Conservation (phyloP, 2,797 vertebrate genomes). For the Babyrousa celebensis region DNA sequence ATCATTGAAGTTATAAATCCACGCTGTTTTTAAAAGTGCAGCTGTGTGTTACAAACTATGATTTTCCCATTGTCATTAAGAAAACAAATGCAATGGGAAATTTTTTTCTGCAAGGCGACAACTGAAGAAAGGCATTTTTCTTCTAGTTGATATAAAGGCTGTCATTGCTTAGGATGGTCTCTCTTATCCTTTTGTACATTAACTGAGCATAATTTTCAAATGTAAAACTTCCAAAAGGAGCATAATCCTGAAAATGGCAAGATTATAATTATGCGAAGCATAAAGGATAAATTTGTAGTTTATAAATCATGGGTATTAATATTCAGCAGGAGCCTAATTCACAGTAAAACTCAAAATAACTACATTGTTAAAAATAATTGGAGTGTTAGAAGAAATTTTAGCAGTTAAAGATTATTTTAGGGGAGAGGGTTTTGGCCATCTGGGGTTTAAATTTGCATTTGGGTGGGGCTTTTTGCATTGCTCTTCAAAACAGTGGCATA, state of each 20-base stretch:
- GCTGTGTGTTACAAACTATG: conserved; percentile 62
- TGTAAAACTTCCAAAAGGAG: conserved; percentile 53
- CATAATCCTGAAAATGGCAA: conserved; percentile 75
- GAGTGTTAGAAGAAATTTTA: conserved; percentile 78
- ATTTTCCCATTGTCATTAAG: conserved; percentile 60
- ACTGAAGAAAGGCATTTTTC: conserved; percentile 65
- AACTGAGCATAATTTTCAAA: conserved; percentile 77
- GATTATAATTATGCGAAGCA: conserved; percentile 73
- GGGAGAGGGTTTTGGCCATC: not conserved
- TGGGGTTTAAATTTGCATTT: conserved; percentile 69
- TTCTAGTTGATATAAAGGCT: conserved; percentile 60
- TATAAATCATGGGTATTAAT: conserved; percentile 81
- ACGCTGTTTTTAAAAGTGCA: not conserved
- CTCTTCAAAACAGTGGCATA: conserved; percentile 26
- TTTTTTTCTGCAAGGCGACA: conserved; percentile 44
- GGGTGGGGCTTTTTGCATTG: conserved; percentile 6
- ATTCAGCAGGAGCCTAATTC: conserved; percentile 79
- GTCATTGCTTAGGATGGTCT: conserved; percentile 53
- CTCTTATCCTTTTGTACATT: conserved; percentile 52
- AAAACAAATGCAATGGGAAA: conserved; percentile 68
- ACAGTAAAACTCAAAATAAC: conserved; percentile 83
- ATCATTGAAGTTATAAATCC: conserved; percentile 39
- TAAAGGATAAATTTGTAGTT: conserved; percentile 82
- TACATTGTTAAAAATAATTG: conserved; percentile 85
- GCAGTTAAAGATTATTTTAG: conserved; percentile 76